A percentile compares a stretch with the other conserved stretches of the same genome.
Evolutionary conservation across 2,113 vertebrate species (phyloP).

Genomic region (Petaurus breviceps): DNA sequence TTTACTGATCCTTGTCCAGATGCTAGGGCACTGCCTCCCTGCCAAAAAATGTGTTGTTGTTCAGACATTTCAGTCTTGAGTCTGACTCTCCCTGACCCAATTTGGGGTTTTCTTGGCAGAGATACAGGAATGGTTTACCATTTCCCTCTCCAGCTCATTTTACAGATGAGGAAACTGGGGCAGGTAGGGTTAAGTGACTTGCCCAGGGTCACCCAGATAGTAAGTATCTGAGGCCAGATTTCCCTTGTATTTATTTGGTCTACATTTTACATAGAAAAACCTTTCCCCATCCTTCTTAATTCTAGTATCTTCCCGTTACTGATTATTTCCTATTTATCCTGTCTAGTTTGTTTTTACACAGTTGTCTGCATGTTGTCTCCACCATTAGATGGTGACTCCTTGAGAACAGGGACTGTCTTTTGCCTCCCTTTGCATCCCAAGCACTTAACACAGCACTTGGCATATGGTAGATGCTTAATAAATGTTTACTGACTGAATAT

Average conservation of each 20-base stretch:
- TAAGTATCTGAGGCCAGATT: no score
- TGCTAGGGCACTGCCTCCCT: not conserved
- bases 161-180: not conserved
- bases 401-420: no score
- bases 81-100: not conserved
- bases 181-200: not conserved
- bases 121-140: not conserved
- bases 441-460: no score
- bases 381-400: no score
- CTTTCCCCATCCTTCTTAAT: not conserved
- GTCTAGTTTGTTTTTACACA: no score
- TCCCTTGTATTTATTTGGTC: not conserved
- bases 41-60: not conserved
- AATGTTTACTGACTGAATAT: no score
- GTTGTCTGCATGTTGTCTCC: no score
- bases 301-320: no score
- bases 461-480: no score
- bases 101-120: not conserved
- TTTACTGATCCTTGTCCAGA: not conserved
- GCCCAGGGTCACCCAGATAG: not conserved
- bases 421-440: no score
- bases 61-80: not conserved
- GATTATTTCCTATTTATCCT: no score
- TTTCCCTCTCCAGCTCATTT: not conserved
- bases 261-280: not conserved